phyloP scores from a whole-genome alignment of 1,140 invertebrate genomes.

The Eulimnadia texana region DNA sequence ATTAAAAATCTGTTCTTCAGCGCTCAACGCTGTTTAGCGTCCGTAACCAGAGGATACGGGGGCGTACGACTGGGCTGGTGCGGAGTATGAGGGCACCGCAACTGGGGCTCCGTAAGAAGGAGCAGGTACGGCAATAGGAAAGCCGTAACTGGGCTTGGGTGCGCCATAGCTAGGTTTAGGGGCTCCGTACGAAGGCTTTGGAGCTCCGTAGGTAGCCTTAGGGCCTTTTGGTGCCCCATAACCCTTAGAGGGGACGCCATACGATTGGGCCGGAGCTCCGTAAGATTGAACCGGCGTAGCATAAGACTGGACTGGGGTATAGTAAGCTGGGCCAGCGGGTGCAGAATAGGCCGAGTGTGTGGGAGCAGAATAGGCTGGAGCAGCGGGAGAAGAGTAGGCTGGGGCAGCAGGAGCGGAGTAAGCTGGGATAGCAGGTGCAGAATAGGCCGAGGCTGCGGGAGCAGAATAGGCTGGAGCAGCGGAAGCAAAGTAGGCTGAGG shows the following conservation, averaged over 20 bases:
- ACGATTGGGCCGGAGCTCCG: not conserved
- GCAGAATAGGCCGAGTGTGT: not conserved
- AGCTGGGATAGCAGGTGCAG: constrained; percentile 3
- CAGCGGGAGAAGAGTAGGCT: constrained; percentile 5
- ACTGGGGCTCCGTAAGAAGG: constrained; percentile 8
- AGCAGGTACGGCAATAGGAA: not conserved
- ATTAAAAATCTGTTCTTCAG: no score
- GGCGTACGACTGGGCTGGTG: no score
- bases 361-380: not conserved
- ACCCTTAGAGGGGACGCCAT: not conserved
- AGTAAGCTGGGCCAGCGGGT: constrained; percentile 4
- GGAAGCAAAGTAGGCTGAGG: not conserved
- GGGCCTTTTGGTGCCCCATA: not conserved
- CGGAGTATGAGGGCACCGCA: no score
- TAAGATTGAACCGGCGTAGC: not conserved
- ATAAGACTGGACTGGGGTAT: constrained; percentile 7
- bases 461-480: constrained; percentile 6
- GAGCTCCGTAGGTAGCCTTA: constrained; percentile 13
- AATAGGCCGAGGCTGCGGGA: no score
- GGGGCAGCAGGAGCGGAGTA: constrained; percentile 8
- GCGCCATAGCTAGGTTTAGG: constrained; percentile 12
- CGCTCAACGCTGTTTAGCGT: no score
- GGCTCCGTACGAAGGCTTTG: constrained; percentile 8
- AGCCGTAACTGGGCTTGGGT: constrained; percentile 2
- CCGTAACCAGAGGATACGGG: no score